Evolutionary conservation across 2,113 vertebrate genomes (phyloP), one percentile per base, ranked within the genome.

Genomic region (Tringa solitaria): DNA sequence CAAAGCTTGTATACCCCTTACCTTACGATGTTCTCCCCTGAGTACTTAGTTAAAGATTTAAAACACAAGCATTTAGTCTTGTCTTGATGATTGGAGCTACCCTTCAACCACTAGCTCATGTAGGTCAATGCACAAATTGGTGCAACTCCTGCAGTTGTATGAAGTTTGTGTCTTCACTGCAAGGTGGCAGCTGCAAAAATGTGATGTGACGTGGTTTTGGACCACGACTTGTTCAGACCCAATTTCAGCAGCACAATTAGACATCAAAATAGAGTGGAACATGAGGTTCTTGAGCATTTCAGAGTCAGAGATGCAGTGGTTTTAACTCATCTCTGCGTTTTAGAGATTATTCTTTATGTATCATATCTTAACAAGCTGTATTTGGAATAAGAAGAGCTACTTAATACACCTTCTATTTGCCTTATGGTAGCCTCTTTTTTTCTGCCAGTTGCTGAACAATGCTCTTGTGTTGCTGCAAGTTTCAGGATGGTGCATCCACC

Each of bases 11-110:
- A 5, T 86, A 46, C 60, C 51, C 43, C 24, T 74, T 92, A 17
- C 56, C 30, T 81, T 84, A 19, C 0, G 2, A 32, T n/a, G 26
- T 28, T 86, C 10, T 86, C 22, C 14, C 8, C 19, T 0, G 0
- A 22, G 19, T 57, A 48, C 37, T 74, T 53, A 33, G 24, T 56
- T 68, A 51, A 89, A 82, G 56, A 73, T 76, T 84, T 75, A 60
- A 85, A 65, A 32, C 53, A 33, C 35, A 33, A 64, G 2, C 10
- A 20, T 80, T 70, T 54, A 45, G 35, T 45, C 33, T 86, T 60
- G 28, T 35, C 48, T 76, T 80, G 84, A 30, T 84, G 43, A 84
- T 56, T 43, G 72, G 56, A 84, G 30, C n/a, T 94, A 3, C 46
- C 39, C 21, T 76, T 37, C 35, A 48, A 22, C 48, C 93, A 22